phyloP scores from a whole-genome alignment of 2,888 invertebrate genomes.

The Atrina japonica region DNA sequence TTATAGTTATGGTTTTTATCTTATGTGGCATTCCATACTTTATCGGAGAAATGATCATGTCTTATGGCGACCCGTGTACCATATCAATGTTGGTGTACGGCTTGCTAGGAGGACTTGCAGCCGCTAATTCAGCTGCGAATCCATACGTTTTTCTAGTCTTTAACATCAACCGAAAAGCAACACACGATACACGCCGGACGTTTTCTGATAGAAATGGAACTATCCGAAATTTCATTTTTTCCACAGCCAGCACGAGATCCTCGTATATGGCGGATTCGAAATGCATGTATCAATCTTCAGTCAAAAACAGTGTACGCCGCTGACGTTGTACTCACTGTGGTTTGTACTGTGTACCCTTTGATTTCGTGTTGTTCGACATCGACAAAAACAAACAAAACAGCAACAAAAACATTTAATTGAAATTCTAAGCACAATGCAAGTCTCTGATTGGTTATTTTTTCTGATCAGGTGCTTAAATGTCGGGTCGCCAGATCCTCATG shows the following conservation, averaged over 20 bases:
- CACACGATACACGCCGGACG: conserved; percentile 14
- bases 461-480: too few species aligned
- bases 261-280: conserved; percentile 28
- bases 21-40: conserved; percentile 78
- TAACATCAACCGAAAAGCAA: conserved; percentile 64
- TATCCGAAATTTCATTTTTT: conserved; percentile 56
- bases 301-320: conserved; percentile 15
- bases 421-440: too few species aligned
- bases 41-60: conserved; percentile 78
- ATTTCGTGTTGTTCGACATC: too few species aligned
- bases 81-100: conserved; percentile 64
- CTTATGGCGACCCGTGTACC: conserved; percentile 71
- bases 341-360: too few species aligned
- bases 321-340: too few species aligned
- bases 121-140: conserved; percentile 78
- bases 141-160: conserved; percentile 79
- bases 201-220: conserved; percentile 33
- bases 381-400: too few species aligned
- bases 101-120: conserved; percentile 76
- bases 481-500: too few species aligned
- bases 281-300: conserved; percentile 36
- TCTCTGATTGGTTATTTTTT: too few species aligned
- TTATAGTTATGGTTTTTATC: conserved; percentile 78
- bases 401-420: too few species aligned
- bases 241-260: conserved; percentile 58